phyloP scores from a whole-genome alignment of 2,888 invertebrate species.

The Fragum whitleyi region DNA sequence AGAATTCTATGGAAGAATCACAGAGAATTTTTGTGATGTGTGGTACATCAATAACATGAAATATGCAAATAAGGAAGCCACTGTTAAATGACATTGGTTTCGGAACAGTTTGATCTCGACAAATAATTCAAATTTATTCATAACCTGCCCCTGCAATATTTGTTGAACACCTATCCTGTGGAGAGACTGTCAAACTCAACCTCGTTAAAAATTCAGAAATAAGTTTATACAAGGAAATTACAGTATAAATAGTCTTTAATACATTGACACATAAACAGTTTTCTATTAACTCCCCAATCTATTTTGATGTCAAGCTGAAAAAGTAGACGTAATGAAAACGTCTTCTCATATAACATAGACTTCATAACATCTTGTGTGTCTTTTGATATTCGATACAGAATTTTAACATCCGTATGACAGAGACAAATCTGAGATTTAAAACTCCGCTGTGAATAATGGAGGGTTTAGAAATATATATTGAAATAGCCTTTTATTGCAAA shows the following conservation, averaged over 20 bases:
- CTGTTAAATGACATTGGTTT: slow-evolving; percentile 17
- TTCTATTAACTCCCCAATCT: slow-evolving; percentile 5
- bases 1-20: not conserved
- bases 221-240: slow-evolving; percentile 21
- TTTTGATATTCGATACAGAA: slow-evolving; percentile 22
- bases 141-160: slow-evolving; percentile 40
- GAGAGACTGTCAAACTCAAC: slow-evolving; percentile 38
- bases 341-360: slow-evolving; percentile 21
- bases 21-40: slow-evolving; percentile 5
- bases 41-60: slow-evolving; percentile 1
- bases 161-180: slow-evolving; percentile 30
- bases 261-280: slow-evolving; percentile 17
- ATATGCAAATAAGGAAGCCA: slow-evolving; percentile 18
- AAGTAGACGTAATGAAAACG: slow-evolving; percentile 25
- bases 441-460: not conserved
- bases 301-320: slow-evolving; percentile 19
- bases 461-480: not conserved
- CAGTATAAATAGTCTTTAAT: slow-evolving; percentile 16
- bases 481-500: too few relatives aligned
- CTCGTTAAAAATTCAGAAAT: slow-evolving; percentile 8
- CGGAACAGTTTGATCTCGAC: slow-evolving; percentile 29
- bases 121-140: slow-evolving; percentile 62
- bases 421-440: slow-evolving; percentile 19
- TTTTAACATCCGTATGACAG: slow-evolving; percentile 20
- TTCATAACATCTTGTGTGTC: slow-evolving; percentile 26